These are phyloP conservation scores for Conger conger DNA, from an alignment of 2,113 vertebrate species.

Conservation along the genomic window DNA sequence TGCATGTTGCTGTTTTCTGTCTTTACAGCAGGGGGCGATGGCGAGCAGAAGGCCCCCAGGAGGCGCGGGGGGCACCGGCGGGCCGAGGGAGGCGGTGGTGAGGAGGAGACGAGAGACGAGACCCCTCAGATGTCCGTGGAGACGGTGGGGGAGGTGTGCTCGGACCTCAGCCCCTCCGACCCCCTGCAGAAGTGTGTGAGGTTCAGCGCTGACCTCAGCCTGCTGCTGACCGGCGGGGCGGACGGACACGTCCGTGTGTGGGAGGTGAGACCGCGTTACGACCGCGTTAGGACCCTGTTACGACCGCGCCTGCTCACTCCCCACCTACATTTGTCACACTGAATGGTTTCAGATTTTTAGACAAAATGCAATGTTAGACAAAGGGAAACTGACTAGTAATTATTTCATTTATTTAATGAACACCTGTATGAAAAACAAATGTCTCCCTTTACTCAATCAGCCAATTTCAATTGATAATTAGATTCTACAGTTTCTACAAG, in stretches of 20 bases:
- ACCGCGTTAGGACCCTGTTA: not conserved
- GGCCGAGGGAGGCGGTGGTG: constrained; percentile 39
- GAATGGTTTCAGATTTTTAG: too few relatives aligned
- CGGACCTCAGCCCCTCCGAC: constrained; percentile 79
- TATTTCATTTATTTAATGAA: too few relatives aligned
- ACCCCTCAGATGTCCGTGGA: constrained; percentile 68
- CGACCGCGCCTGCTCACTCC: not conserved
- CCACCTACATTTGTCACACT: not conserved
- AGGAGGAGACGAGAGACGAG: constrained; percentile 54
- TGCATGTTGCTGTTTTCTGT: not conserved
- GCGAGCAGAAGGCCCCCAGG: constrained; percentile 45
- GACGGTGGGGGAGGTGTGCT: constrained; percentile 73
- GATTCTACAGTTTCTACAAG: too few relatives aligned
- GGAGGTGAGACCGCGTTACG: constrained; percentile 71
- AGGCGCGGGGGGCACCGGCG: constrained; percentile 56
- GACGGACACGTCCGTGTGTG: constrained; percentile 85
- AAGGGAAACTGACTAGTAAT: too few relatives aligned
- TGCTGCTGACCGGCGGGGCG: constrained; percentile 83
- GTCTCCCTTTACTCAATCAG: too few relatives aligned
- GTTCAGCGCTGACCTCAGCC: constrained; percentile 76
- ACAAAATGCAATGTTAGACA: too few relatives aligned
- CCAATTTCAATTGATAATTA: too few relatives aligned
- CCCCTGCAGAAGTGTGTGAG: constrained; percentile 86
- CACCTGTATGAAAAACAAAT: too few relatives aligned
- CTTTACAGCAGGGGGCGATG: constrained; percentile 52